Evolutionary conservation across 2,888 invertebrate species (phyloP).

Genomic region (Bombylius discolor): DNA sequence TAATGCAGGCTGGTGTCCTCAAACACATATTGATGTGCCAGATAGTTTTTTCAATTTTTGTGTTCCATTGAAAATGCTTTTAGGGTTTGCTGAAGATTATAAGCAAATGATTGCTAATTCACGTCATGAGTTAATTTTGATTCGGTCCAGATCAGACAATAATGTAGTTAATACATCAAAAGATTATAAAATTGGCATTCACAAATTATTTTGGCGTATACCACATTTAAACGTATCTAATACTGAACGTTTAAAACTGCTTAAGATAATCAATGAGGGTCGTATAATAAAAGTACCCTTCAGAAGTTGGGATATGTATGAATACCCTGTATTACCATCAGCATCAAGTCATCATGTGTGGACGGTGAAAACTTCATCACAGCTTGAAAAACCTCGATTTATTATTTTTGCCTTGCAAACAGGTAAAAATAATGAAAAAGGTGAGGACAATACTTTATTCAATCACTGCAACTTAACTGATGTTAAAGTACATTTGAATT

Average conservation of each 20-base stretch:
- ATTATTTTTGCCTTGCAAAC: too few species aligned
- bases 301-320: conserved; percentile 6
- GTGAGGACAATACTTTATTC: conserved; percentile 17
- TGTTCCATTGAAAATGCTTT: conserved; percentile 23
- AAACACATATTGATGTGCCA: conserved; percentile 5
- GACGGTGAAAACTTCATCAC: conserved; percentile 23
- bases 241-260: background rate
- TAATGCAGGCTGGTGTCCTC: conserved; percentile 15
- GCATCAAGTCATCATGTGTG: conserved; percentile 22
- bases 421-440: conserved; percentile 27
- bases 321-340: conserved; percentile 18
- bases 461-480: conserved; percentile 23
- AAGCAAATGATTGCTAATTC: conserved; percentile 26
- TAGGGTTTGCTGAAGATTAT: conserved; percentile 29
- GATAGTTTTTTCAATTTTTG: background rate
- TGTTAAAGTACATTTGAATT: conserved; percentile 27
- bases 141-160: conserved; percentile 9
- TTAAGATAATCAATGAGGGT: background rate
- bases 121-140: conserved; percentile 24
- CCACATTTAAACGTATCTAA: conserved; percentile 7
- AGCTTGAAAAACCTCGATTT: too few species aligned
- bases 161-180: conserved; percentile 2
- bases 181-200: conserved; percentile 6
- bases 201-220: conserved; percentile 17
- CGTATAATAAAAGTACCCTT: conserved; percentile 3